A percentile compares a stretch with the other conserved stretches of the same genome.
Evolutionary conservation across 2,797 vertebrate species (phyloP).

Genomic region (Acipenser transmontanus): DNA sequence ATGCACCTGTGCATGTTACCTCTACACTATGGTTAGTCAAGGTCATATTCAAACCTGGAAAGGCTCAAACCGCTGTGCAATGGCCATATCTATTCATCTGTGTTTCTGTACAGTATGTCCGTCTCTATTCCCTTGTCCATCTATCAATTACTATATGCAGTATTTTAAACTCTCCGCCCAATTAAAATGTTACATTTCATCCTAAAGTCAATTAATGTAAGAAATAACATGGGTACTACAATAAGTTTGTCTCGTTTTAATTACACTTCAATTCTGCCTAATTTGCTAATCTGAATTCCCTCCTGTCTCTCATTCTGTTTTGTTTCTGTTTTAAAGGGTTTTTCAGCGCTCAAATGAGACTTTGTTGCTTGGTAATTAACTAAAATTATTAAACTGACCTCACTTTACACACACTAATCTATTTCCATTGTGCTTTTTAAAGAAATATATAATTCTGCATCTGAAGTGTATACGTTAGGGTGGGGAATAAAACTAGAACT

Average conservation of each 20-base stretch:
- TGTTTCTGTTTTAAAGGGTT: neutral
- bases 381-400: neutral
- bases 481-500: no score
- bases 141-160: neutral
- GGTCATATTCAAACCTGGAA: no score
- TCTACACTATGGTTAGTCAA: no score
- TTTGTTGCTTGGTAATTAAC: constrained; percentile 3
- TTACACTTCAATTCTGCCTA: constrained; percentile 22
- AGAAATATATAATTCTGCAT: no score
- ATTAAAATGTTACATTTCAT: neutral
- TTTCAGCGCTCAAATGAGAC: constrained; percentile 8
- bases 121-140: neutral
- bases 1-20: no score
- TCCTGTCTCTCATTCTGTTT: neutral
- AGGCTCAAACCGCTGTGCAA: no score
- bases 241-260: constrained; percentile 27
- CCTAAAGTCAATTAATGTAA: neutral
- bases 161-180: neutral
- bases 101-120: no score
- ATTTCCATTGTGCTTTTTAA: neutral
- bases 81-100: no score
- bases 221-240: constrained; percentile 20
- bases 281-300: constrained; percentile 1
- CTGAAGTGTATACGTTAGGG: no score
- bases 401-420: neutral